Evolutionary conservation across 1,140 invertebrate species (phyloP).

Genomic region (Parapsyche elsis): DNA sequence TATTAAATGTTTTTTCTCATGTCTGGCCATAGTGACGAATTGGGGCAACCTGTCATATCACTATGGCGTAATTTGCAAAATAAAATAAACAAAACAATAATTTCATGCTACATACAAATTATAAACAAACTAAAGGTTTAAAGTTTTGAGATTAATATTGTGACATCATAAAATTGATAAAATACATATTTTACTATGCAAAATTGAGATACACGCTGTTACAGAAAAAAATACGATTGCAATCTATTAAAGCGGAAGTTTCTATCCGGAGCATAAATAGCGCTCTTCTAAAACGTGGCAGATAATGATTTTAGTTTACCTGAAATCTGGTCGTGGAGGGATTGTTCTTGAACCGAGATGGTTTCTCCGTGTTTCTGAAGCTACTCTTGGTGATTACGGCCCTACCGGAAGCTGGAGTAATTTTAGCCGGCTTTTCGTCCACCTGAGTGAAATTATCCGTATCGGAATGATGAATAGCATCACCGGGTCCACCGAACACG

Average conservation of each 20-base stretch:
- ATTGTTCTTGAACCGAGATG: conserved; percentile 69
- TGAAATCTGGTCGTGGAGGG: conserved; percentile 71
- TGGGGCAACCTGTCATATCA: no score
- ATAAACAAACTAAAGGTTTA: no score
- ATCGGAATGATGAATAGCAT: conserved; percentile 58
- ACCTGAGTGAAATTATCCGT: conserved; percentile 55
- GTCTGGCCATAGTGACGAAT: no score
- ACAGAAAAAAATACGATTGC: not conserved
- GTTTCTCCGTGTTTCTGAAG: conserved; percentile 71
- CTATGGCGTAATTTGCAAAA: no score
- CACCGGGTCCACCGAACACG: conserved; percentile 60
- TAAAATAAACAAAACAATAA: no score
- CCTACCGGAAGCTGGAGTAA: conserved; percentile 55
- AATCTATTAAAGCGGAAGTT: no score
- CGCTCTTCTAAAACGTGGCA: no score
- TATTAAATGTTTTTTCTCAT: no score
- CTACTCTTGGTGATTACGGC: conserved; percentile 68
- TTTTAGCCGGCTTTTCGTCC: conserved; percentile 53
- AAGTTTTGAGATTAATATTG: no score
- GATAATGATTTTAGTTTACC: no score
- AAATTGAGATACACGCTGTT: not conserved
- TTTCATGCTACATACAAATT: no score
- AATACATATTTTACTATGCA: not conserved
- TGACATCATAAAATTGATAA: not conserved
- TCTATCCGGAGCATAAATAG: no score